These are phyloP conservation scores for Gandaritis pyraliata DNA, from an alignment of 2,888 invertebrate genomes.

Conservation along the genomic window DNA sequence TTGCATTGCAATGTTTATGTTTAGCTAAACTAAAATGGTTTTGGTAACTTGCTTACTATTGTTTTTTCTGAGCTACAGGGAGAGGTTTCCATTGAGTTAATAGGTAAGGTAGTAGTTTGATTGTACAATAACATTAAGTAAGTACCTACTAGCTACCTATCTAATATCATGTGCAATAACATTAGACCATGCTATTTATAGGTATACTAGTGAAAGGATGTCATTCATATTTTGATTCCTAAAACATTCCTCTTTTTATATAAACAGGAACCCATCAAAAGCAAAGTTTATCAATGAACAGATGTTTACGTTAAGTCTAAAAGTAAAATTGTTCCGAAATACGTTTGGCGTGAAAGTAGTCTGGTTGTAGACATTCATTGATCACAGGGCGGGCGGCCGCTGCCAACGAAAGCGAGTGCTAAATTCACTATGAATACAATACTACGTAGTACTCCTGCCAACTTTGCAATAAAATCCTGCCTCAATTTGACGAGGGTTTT, in stretches of 20 bases:
- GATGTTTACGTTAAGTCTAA: conserved; percentile 44
- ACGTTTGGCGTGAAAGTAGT: conserved; percentile 71
- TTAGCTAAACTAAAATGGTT: no score
- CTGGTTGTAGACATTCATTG: conserved; percentile 75
- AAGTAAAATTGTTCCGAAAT: conserved; percentile 58
- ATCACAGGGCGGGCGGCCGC: conserved; percentile 61
- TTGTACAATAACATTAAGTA: no score
- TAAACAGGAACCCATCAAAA: not conserved
- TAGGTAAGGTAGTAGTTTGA: no score
- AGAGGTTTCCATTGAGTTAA: no score
- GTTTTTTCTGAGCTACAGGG: no score
- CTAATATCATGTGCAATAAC: no score
- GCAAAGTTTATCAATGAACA: conserved; percentile 40
- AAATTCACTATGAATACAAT: conserved; percentile 40
- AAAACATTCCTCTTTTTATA: not conserved
- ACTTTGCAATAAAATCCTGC: not conserved
- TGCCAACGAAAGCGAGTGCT: conserved; percentile 78
- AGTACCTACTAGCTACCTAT: no score
- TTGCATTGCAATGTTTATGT: not conserved
- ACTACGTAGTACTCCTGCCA: conserved; percentile 23
- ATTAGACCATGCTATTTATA: no score
- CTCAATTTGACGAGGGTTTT: no score
- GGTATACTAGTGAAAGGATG: not conserved
- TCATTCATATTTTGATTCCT: not conserved
- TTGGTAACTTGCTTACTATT: no score